Conservation (phyloP, 2,888 invertebrate species). For the Gerosis bhagava region DNA sequence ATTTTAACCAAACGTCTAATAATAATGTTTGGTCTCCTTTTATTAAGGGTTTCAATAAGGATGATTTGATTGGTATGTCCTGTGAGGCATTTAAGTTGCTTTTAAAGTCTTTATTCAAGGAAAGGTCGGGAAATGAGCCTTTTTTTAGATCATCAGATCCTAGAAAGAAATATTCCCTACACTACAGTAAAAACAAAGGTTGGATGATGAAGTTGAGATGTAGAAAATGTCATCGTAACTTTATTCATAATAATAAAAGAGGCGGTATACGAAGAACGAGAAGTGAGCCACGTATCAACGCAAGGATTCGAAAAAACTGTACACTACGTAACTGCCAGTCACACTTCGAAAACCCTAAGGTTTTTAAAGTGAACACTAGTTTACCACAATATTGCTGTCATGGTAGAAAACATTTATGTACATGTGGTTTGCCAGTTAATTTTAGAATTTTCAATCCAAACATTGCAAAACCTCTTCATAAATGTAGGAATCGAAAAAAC, state of each 20-base stretch:
- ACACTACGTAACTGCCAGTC: background rate
- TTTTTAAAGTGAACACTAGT: background rate
- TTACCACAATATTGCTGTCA: background rate
- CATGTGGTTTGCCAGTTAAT: constrained; percentile 2
- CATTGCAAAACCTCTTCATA: too few species aligned
- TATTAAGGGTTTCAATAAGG: background rate
- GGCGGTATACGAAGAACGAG: constrained; percentile 1
- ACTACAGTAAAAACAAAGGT: constrained; percentile 41
- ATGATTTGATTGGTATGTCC: too few species aligned
- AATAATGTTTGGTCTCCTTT: background rate
- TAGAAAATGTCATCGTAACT: too few species aligned
- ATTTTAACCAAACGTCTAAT: constrained; percentile 6
- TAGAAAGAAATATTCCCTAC: constrained; percentile 42
- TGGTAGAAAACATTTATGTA: constrained; percentile 2
- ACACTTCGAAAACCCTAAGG: background rate
- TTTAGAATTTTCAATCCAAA: constrained; percentile 1
- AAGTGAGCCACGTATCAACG: background rate
- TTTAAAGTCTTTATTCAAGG: background rate
- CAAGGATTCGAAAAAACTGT: too few species aligned
- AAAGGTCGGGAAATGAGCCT: background rate
- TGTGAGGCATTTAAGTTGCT: background rate
- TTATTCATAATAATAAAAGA: constrained; percentile 8
- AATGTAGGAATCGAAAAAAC: too few species aligned
- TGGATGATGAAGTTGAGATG: constrained; percentile 56
- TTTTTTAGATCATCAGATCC: constrained; percentile 33